Percentiles rank a stretch among this genome's conserved stretches.
phyloP scores from a whole-genome alignment of 2,113 vertebrate species.

The Grammomys dolichurus region DNA sequence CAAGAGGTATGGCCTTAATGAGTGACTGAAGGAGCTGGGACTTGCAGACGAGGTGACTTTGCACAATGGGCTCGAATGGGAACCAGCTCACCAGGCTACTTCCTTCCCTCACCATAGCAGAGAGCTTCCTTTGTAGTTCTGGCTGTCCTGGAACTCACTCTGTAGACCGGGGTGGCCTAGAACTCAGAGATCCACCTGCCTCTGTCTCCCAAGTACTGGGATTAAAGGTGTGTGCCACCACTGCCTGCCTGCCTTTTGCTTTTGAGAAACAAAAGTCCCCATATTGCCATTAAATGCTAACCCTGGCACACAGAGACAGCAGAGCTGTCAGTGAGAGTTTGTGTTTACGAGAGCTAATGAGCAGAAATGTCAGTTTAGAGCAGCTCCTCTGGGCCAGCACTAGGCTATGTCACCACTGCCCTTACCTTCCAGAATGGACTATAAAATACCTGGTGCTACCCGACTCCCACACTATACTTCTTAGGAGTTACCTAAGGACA shows the following conservation, averaged over 20 bases:
- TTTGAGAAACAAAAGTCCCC: conserved; percentile 16
- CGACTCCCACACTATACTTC: not conserved
- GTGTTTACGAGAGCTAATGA: fast-evolving
- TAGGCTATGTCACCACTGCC: not conserved
- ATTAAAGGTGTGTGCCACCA: too few relatives aligned
- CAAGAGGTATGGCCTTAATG: not conserved
- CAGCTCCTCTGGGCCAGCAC: too few relatives aligned
- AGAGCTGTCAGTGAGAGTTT: not conserved
- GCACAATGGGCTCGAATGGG: fast-evolving
- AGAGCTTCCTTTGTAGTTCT: not conserved
- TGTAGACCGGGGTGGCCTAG: too few relatives aligned
- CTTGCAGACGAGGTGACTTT: not conserved
- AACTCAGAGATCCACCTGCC: too few relatives aligned
- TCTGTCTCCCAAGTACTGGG: too few relatives aligned
- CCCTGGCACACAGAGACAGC: too few relatives aligned
- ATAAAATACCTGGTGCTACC: not conserved
- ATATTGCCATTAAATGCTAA: not conserved
- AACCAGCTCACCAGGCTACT: not conserved
- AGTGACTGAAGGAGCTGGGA: not conserved
- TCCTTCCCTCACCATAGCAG: not conserved
- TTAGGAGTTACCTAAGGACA: too few relatives aligned
- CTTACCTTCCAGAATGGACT: not conserved
- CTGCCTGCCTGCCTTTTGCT: not conserved
- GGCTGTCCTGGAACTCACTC: too few relatives aligned
- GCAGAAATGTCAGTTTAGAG: too few relatives aligned